These are phyloP conservation scores for Hetaerina titia DNA, from an alignment of 2,888 invertebrate species.

Conservation along the genomic window DNA sequence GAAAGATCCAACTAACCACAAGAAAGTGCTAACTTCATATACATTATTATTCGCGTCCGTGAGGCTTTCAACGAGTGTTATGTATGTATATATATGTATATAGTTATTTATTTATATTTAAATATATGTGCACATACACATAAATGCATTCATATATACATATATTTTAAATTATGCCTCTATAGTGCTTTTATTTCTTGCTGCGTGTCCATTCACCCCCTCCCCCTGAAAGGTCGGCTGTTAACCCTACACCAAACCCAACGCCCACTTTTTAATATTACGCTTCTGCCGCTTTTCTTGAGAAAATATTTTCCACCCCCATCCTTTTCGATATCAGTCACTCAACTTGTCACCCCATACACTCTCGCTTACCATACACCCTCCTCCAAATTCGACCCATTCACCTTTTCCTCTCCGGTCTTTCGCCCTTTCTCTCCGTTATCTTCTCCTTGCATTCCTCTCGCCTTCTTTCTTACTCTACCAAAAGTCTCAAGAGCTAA, in stretches of 20 bases:
- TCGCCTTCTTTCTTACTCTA: neutral
- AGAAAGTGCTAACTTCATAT: too few relatives aligned
- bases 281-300: neutral
- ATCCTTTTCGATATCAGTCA: constrained; percentile 36
- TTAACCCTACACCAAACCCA: neutral
- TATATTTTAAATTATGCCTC: too few relatives aligned
- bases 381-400: neutral
- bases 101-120: too few relatives aligned
- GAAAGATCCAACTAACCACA: too few relatives aligned
- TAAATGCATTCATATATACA: too few relatives aligned
- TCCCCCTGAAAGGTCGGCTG: neutral
- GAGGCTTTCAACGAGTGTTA: too few relatives aligned
- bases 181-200: too few relatives aligned
- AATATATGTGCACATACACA: too few relatives aligned
- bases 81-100: too few relatives aligned
- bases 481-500: neutral
- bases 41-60: too few relatives aligned
- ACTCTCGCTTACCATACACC: constrained; percentile 8
- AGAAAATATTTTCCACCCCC: neutral
- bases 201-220: neutral
- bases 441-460: neutral
- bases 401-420: neutral
- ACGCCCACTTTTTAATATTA: neutral
- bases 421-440: neutral
- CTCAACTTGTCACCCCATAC: neutral